These are phyloP conservation scores for Pristionchus maxplancki DNA, from an alignment of 2,888 invertebrate genomes.

Conservation along the genomic window DNA sequence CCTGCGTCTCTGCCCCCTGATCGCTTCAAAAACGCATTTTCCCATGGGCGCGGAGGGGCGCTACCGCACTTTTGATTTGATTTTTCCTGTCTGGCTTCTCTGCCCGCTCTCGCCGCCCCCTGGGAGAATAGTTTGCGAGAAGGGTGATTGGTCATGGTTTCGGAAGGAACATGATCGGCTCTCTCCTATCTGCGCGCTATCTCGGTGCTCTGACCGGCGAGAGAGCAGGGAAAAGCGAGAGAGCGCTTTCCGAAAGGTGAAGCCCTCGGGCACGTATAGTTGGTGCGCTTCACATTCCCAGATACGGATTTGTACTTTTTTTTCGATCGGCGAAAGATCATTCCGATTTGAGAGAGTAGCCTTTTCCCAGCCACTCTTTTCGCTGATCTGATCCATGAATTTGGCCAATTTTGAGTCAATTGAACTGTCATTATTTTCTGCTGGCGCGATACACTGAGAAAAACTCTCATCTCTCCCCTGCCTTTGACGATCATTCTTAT, in stretches of 20 bases:
- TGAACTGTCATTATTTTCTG: background rate
- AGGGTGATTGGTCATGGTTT: conserved; percentile 5
- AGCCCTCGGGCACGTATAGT: background rate
- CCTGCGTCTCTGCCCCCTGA: conserved; percentile 9
- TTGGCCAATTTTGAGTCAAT: too few relatives aligned
- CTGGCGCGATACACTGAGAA: background rate
- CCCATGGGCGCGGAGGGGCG: conserved; percentile 17
- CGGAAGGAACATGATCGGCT: background rate
- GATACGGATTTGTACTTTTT: background rate
- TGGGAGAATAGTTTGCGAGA: background rate
- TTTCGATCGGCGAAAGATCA: too few relatives aligned
- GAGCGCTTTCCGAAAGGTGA: background rate
- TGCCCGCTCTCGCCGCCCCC: background rate
- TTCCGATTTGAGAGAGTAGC: too few relatives aligned
- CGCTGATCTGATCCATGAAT: too few relatives aligned
- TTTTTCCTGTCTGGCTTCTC: background rate
- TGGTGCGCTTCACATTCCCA: background rate
- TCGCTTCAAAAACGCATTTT: background rate
- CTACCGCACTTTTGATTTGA: conserved; percentile 21
- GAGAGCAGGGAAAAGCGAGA: background rate
- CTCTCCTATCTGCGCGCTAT: background rate
- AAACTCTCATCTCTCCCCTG: background rate
- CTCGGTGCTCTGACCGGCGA: background rate
- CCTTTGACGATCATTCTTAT: background rate
- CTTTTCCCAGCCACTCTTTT: too few relatives aligned